Conservation (phyloP, 2,888 invertebrate genomes). For the Drosophila tripunctata region DNA sequence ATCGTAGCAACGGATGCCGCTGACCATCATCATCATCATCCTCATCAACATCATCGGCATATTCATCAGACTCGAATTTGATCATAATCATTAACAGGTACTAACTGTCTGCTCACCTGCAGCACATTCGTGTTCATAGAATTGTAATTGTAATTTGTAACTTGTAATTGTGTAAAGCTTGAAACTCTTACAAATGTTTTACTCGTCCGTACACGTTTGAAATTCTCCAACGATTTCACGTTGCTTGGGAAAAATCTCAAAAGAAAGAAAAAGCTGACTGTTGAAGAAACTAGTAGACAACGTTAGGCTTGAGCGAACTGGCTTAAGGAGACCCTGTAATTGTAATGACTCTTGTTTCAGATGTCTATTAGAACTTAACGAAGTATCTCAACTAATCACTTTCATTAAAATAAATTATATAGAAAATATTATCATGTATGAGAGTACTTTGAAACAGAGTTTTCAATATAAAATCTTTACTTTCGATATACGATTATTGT, state of each 20-base stretch:
- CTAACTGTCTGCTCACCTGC: conserved; percentile 43
- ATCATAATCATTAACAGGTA: conserved; percentile 35
- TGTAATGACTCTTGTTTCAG: too few species aligned
- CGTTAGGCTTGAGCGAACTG: too few species aligned
- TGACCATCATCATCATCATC: conserved; percentile 34
- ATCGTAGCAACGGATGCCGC: conserved; percentile 52
- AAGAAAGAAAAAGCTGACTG: conserved; percentile 60
- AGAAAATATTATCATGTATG: too few species aligned
- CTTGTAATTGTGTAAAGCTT: conserved; percentile 13
- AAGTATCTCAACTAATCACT: too few species aligned
- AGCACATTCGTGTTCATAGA: conserved; percentile 29
- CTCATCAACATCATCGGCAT: conserved; percentile 2
- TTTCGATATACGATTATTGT: too few species aligned
- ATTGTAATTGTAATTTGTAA: conserved; percentile 38
- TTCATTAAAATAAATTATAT: too few species aligned
- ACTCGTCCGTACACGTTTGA: conserved; percentile 26
- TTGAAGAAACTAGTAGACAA: conserved; percentile 3
- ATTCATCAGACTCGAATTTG: background rate
- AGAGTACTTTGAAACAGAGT: too few species aligned
- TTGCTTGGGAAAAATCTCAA: conserved; percentile 65
- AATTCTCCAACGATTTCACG: conserved; percentile 53
- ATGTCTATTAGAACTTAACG: too few species aligned
- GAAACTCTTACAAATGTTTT: conserved; percentile 35
- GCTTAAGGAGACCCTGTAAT: too few species aligned
- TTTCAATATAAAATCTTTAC: too few species aligned